Base-by-base conservation (phyloP, 2,113 vertebrate genomes). In the Otocyon megalotis region DNA sequence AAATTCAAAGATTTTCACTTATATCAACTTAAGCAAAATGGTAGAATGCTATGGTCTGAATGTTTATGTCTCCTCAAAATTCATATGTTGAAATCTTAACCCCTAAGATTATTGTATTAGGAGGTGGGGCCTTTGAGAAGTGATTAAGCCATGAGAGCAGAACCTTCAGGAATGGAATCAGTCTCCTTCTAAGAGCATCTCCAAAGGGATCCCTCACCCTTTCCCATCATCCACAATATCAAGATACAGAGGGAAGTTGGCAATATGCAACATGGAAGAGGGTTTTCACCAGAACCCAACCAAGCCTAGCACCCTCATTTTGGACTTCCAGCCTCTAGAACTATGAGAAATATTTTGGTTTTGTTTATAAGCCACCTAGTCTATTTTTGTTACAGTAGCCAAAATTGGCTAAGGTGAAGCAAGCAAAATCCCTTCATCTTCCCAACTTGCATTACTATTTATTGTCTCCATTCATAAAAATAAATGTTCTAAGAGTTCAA, bases 1-100 rank as follows among this genome's bases (percentile, higher is more conserved):
- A 93, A 71, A 94, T 87, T 83, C 19, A 43, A 43, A 90, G 74
- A 53, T 82, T 88, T 90, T 88, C 8, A 92, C 11, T 54, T 81
- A 30, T 62, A 67, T 54, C 50, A 89, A 67, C 15, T 60, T 82
- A 84, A 15, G 58, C 14, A 85, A 88, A 76, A 19, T 63, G 17
- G 56, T 89, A 48, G 58, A 94, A 5, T 62, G 24, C 26, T 88
- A 37, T 88, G 13, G 19, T 24, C 54, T 82, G 65, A 53, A 88
- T 72, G 54, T 50, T n/a, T 90, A 28, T 90, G 22, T 28, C 9
- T 37, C 32, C 76, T 82, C 32, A 82, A 88, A 82, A 88, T 82
- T 72, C 12, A 37, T 37, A 8, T 88, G 13, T 53, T 54, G 48
- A 72, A 82, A 72, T 72, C 1, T 14, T 86, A 32, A 86, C 35